Percentiles rank a stretch among this genome's conserved stretches.
phyloP scores from a whole-genome alignment of 2,797 vertebrate genomes.

The Molossus alvarezi region DNA sequence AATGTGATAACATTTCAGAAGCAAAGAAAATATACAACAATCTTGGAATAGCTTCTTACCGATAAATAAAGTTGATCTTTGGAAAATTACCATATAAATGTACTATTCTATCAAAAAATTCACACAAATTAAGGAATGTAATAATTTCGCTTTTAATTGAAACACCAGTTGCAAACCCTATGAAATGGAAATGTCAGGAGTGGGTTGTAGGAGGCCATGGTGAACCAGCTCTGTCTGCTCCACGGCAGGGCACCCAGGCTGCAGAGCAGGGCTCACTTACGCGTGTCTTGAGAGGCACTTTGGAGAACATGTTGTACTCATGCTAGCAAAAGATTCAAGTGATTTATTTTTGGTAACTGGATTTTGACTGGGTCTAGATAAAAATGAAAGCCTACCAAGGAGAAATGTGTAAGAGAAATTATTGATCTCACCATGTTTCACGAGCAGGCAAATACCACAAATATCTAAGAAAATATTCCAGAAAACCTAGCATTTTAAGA shows the following conservation, averaged over 20 bases:
- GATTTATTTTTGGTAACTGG: constrained; percentile 6
- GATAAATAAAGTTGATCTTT: constrained; percentile 93
- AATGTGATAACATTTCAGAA: constrained; percentile 96
- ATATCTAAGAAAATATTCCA: background rate
- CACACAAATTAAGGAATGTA: constrained; percentile 86
- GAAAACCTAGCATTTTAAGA: background rate
- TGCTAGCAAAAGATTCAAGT: constrained; percentile 52
- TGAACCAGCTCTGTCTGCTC: constrained; percentile 76
- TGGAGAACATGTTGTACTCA: constrained; percentile 61
- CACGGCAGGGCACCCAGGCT: background rate
- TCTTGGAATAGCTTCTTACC: constrained; percentile 90
- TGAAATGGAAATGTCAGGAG: constrained; percentile 83
- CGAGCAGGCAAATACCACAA: background rate
- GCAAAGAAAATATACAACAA: constrained; percentile 91
- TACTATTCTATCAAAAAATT: constrained; percentile 90
- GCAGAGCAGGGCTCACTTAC: constrained; percentile 73
- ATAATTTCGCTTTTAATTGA: constrained; percentile 92
- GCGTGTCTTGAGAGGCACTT: background rate
- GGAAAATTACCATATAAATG: constrained; percentile 93
- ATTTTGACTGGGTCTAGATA: constrained; percentile 57
- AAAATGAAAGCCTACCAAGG: background rate
- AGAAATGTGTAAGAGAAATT: background rate
- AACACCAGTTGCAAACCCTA: constrained; percentile 84
- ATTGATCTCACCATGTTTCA: background rate
- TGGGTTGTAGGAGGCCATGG: constrained; percentile 75